These are phyloP conservation scores for Tringa solitaria DNA, from an alignment of 2,113 vertebrate genomes.

Conservation along the genomic window DNA sequence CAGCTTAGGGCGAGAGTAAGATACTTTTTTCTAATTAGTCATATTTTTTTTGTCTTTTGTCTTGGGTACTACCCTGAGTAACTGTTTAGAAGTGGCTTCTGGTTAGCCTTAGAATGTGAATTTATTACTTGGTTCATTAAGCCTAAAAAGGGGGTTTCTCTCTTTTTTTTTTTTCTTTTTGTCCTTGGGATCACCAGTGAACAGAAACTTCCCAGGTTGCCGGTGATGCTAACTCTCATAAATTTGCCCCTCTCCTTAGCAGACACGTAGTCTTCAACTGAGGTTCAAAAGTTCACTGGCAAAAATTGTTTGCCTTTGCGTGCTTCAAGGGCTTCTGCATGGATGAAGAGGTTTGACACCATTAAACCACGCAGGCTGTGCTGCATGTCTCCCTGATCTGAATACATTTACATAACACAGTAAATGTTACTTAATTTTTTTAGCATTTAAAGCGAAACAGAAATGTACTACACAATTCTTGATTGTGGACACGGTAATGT, in stretches of 20 bases:
- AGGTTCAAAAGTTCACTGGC: neutral
- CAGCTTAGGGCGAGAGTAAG: neutral
- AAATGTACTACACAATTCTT: neutral
- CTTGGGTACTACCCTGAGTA: neutral
- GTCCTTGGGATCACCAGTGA: neutral
- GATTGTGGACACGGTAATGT: neutral
- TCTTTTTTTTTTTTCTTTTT: no score
- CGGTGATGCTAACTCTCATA: neutral
- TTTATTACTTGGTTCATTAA: neutral
- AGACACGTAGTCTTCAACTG: neutral
- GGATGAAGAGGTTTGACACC: neutral
- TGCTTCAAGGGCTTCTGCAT: neutral
- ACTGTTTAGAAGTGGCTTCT: neutral
- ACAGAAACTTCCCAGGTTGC: neutral
- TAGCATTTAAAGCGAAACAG: neutral
- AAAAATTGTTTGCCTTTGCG: neutral
- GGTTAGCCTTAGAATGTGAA: neutral
- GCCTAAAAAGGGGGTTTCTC: neutral
- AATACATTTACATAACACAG: neutral
- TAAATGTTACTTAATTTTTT: neutral
- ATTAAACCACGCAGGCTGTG: neutral
- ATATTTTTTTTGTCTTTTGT: neutral
- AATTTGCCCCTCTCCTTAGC: neutral
- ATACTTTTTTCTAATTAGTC: neutral
- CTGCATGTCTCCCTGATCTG: neutral